Base-by-base conservation (phyloP, 2,113 vertebrate genomes). In the Bufo gargarizans region DNA sequence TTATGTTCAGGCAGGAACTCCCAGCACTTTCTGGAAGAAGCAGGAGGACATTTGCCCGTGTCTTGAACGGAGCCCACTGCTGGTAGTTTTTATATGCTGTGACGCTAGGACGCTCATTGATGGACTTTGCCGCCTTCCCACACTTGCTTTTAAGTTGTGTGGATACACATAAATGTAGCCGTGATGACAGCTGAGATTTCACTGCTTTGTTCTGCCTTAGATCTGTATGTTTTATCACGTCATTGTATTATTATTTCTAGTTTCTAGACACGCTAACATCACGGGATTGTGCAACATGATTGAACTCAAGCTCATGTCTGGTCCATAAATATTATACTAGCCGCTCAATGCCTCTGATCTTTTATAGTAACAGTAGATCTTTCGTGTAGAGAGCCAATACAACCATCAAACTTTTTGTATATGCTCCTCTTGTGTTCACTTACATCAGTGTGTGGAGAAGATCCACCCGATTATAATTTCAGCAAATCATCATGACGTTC, bases 321-420 rank as follows among this genome's bases (percentile, higher is more conserved):
- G 58, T 45, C 55, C n/a, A 85, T 77, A 85, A 85, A 85, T 85
- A 47, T 85, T 85, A 85, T 59, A 76, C 84, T 6, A 49, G 33
- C 43, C 0, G 10, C 20, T 69, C 33, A 72, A 49, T 8, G 16
- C 19, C 56, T 85, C 53, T 85, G 84, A 85, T 85, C 84, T 85
- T 85, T 76, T 77, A 59, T 59, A 59, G 45, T 50, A n/a, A 6
- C n/a, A 22, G 63, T 53, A 53, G 45, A 56, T 22, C 20, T 56
- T 33, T 79, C 50, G 8, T 58, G 13, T 80, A 0, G 56, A 22
- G 55, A 33, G 77, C n/a, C 77, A 56, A 12, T 33, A 56, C 14
- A 80, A 33, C 20, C 0, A 2, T 10, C 20, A 5, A 56, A 11
- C 5, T 58, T 16, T 79, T 58, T 55, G n/a, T 33, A 33, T 14